Evolutionary conservation across 2,888 invertebrate species (phyloP).

Genomic region (Lasioglossum zephyrum): DNA sequence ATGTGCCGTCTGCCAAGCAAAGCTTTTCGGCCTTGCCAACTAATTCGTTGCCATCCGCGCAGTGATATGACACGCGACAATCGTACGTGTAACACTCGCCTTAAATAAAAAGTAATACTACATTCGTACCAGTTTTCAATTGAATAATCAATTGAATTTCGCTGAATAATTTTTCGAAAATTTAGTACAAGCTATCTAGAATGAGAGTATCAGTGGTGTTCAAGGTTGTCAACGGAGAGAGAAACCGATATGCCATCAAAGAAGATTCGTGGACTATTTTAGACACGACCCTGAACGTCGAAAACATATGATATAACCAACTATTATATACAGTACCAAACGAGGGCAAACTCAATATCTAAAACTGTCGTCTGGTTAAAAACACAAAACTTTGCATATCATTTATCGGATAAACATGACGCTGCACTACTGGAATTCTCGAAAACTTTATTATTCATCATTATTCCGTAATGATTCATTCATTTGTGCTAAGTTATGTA

Average conservation of each 20-base stretch:
- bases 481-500: neutral
- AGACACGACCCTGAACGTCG: neutral
- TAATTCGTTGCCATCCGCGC: slow-evolving; percentile 96
- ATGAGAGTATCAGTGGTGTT: neutral
- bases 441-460: neutral
- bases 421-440: neutral
- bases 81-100: slow-evolving; percentile 96
- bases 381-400: neutral
- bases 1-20: slow-evolving; percentile 96
- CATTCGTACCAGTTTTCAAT: neutral
- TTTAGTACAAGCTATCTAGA: neutral
- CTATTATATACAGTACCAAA: neutral
- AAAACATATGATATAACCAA: neutral
- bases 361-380: neutral
- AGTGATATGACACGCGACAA: slow-evolving; percentile 95
- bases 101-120: slow-evolving; percentile 61
- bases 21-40: slow-evolving; percentile 94
- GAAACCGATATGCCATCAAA: slow-evolving; percentile 1
- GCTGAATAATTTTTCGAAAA: neutral
- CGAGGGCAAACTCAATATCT: neutral
- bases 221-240: neutral
- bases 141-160: no score
- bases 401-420: neutral
- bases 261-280: slow-evolving; percentile 7
- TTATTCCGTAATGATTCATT: neutral